These are phyloP conservation scores for Picus viridis DNA, from an alignment of 2,797 vertebrate genomes.

Conservation along the genomic window DNA sequence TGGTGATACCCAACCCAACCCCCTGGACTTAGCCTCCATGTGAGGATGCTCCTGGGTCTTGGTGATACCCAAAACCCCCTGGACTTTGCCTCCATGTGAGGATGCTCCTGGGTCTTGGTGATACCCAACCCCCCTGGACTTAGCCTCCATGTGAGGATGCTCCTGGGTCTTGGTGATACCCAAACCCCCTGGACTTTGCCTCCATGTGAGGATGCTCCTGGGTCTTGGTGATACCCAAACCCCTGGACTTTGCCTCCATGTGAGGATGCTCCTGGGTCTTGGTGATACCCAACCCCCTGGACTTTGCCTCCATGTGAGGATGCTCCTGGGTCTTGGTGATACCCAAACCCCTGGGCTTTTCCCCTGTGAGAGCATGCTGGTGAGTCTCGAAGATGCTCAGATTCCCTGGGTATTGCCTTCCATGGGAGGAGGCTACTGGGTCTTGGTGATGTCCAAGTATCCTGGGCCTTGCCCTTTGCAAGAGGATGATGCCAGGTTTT, in stretches of 20 bases:
- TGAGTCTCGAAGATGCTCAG: not conserved
- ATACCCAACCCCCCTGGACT: too few species aligned
- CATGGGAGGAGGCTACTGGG: not conserved
- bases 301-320: not conserved
- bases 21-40: not conserved
- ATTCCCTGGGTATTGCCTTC: too few species aligned
- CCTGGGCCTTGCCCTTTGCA: too few species aligned
- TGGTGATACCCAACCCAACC: too few species aligned
- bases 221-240: too few species aligned
- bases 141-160: not conserved
- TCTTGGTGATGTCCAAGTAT: not conserved
- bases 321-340: not conserved
- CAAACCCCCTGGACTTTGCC: not conserved
- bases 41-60: not conserved
- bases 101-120: not conserved
- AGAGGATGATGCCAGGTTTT: not conserved
- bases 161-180: not conserved
- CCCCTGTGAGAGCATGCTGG: not conserved
- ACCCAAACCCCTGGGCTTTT: not conserved
- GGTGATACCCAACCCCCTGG: not conserved
- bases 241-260: too few species aligned
- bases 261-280: not conserved
- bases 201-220: not conserved
- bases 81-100: not conserved
- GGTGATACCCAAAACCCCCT: not conserved